Evolutionary conservation across 2,797 vertebrate species (phyloP), one percentile per base, ranked within the genome.

Genomic region (Sebastes matsubarae): DNA sequence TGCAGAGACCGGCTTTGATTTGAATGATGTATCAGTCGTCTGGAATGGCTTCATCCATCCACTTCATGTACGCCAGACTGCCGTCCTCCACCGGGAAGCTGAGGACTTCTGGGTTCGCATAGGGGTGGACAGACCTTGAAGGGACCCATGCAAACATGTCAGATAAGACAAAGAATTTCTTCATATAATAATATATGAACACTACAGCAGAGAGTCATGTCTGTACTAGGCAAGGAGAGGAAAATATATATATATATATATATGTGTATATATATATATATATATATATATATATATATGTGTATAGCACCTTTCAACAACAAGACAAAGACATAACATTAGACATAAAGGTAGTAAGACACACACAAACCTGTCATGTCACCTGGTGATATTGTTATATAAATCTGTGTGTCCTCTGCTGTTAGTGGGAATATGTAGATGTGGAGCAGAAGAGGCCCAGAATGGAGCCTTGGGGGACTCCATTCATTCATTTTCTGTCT

Each of bases 81-180:
- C 96, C 97, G 22, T 94, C 95, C 22, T 96, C 95, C 42, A 97
- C 95, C 0, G 92, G 91, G 85, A 98, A 90, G 90, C 97, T 97
- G 91, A 98, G 95, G 85, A 97, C 81, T 36, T 97, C 96, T 16
- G 97, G 97, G 72, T 96, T 96, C 89, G 95, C 96, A 70, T 98
- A 98, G 61, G 97, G 96, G 81, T 98, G 97, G 66, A 97, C 71
- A 77, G 95, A 95, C 93, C 97, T 98, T 81, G 50, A 79, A 65
- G 50, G 66, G 22, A 80, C 20, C 20, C 58, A 82, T 5, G 68
- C 67, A 38, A 58, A 79, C 64, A 64, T 3, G 29, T 66, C 68
- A 80, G 38, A 77, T 16, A 34, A 22, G 68, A 72, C 0, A 46
- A 16, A 27, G 2, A 25, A 36, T 58, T 65, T 36, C 9, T 77